Base-by-base conservation (phyloP, 2,797 vertebrate genomes). In the Remorina albescens region DNA sequence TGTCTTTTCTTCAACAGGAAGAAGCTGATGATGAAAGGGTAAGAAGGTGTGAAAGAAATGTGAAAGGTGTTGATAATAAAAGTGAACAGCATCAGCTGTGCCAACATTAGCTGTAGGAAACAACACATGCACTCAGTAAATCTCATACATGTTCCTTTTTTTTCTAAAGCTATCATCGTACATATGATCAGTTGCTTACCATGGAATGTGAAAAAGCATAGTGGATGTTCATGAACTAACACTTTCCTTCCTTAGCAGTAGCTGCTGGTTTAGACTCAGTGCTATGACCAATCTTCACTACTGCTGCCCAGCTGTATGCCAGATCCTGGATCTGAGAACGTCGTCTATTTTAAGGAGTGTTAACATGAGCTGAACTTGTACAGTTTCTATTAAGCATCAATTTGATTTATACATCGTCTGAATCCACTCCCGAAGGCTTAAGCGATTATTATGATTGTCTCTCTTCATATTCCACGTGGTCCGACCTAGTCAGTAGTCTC, bases 1-100 rank as follows among this genome's bases (percentile, higher is more conserved):
- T 66, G 9, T 58, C 32, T 70, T 56, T n/a, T 60, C 64, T 65
- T 60, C 3, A 37, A 81, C 83, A 92, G 88, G 88, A 81, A 46
- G 86, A 74, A 74, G 89, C 21, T 44, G 87, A 85, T 19, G 89
- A 86, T 6, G 85, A 90, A 13, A 86, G 85, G 90, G 90, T 92
- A 89, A 88, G 73, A 81, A 16, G 15, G 26, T n/a, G n/a, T n/a
- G n/a, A n/a, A n/a, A n/a, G n/a, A n/a, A 65, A 66, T 47, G 23
- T 34, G 23, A 69, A 64, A 10, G 53, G 28, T 25, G 36, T 34
- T 30, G 26, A 41, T 59, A 42, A 41, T 56, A 65, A 49, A 60
- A 49, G 15, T 16, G 39, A 36, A 61, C 42, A 46, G 18, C 19
- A 67, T n/a, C 4, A 44, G 26, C 32, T 34, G 28, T 57, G n/a